Evolutionary conservation across 2,113 vertebrate genomes (phyloP).

Genomic region (Nematolebias whitei): DNA sequence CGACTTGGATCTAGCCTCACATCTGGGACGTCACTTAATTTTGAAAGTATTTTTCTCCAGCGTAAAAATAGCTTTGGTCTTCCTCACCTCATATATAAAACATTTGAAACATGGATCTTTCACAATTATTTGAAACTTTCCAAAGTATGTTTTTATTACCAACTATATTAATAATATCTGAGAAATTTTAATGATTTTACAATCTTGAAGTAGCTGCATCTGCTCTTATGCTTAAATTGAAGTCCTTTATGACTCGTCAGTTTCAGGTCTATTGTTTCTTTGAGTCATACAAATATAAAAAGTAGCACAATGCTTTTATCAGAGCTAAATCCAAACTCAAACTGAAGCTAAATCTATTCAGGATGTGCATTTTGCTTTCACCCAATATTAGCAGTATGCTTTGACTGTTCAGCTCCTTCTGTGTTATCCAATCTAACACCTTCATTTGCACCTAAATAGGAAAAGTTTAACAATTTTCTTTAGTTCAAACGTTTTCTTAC

Average conservation of each 20-base stretch:
- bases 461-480: too few species aligned
- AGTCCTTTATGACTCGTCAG: background rate
- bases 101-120: too few species aligned
- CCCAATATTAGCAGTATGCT: background rate
- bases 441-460: too few species aligned
- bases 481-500: too few species aligned
- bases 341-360: background rate
- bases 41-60: background rate
- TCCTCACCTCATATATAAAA: too few species aligned
- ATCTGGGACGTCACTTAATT: conserved; percentile 7
- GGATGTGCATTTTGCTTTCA: background rate
- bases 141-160: too few species aligned
- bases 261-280: background rate
- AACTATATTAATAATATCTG: too few species aligned
- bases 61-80: accelerated
- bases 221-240: too few species aligned
- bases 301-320: background rate
- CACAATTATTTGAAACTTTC: too few species aligned
- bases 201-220: background rate
- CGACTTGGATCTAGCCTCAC: background rate
- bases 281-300: background rate
- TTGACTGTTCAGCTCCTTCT: too few species aligned
- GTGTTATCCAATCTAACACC: too few species aligned
- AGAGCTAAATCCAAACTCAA: background rate
- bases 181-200: background rate